Conservation (phyloP, 2,797 vertebrate species). For the Yasuhikotakia modesta region DNA sequence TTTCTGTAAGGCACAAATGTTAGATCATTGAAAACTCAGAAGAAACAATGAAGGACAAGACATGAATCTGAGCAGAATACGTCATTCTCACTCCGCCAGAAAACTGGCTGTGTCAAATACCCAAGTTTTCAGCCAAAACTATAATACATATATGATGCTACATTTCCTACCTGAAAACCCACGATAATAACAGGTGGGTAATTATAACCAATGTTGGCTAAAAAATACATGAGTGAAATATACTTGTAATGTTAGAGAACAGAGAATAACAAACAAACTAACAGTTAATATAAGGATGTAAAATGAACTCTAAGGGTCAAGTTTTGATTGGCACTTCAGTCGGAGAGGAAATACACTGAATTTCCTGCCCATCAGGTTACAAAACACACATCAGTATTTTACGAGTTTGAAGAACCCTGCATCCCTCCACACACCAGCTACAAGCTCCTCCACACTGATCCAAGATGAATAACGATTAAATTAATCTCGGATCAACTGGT, state of each 20-base stretch:
- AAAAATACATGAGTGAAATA: constrained; percentile 45
- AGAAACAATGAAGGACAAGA: constrained; percentile 51
- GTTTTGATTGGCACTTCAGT: constrained; percentile 35
- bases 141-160: constrained; percentile 36
- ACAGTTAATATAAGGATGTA: constrained; percentile 44
- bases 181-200: constrained; percentile 37
- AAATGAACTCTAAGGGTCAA: constrained; percentile 33
- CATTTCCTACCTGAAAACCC: constrained; percentile 47
- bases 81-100: constrained; percentile 47
- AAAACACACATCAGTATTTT: not conserved
- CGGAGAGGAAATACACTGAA: constrained; percentile 48
- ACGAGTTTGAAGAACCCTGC: constrained; percentile 5
- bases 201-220: constrained; percentile 39
- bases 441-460: constrained; percentile 17
- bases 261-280: constrained; percentile 43
- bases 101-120: constrained; percentile 54
- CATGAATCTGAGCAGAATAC: constrained; percentile 44
- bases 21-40: constrained; percentile 53
- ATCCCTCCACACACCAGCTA: constrained; percentile 17
- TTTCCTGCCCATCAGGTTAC: constrained; percentile 26
- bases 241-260: constrained; percentile 45
- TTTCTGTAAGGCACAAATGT: constrained; percentile 74
- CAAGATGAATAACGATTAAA: not conserved
- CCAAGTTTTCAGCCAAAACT: constrained; percentile 40
- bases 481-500: constrained; percentile 34